Base-by-base conservation (phyloP, 2,888 invertebrate species). In the Mantis religiosa region DNA sequence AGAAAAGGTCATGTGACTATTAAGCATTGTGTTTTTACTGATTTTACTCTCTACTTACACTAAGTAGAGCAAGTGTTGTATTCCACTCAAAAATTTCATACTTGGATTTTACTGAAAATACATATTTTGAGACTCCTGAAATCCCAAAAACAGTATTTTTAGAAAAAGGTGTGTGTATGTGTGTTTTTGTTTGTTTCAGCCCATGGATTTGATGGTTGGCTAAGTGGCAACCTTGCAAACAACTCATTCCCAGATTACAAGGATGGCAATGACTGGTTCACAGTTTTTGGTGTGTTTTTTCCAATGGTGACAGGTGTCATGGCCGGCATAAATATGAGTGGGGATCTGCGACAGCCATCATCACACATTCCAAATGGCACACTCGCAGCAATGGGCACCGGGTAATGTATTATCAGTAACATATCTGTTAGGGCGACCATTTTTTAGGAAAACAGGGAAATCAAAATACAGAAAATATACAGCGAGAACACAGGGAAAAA, bases 321-420 rank as follows among this genome's bases (percentile, higher is more conserved):
- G 91, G 98, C 99, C 9, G 99, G 99, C 71, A 99, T 99, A 91
- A 99, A 99, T 92, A 99, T 99, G 99, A 98, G 98, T 92, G 99
- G 99, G 25, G 99, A 99, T 93, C 95, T 99, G 89, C 95, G 96
- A 91, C 97, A 98, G 91, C 99, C 99, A 2, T 97, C 98, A 8
- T 95, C 96, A 83, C 98, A 98, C 93, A 99, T 99, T 92, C 99
- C 99, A 0, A 97, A 97, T 93, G 99, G 99, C 25, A 98, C 99
- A 3, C 93, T 99, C 88, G 97, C 98, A 82, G 98, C 99, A 85
- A 96, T 99, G 91, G 96, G 97, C 89, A 97, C 98, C 88, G 98
- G 98, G 98, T 98, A 94, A 93, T 34, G 34, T 34, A 34, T 34
- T 34, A 34, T 34, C 34, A 34, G 6, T 34, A 34, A 7, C n/a